Evolutionary conservation across 2,113 vertebrate species (phyloP).

Genomic region (Malurus melanocephalus): DNA sequence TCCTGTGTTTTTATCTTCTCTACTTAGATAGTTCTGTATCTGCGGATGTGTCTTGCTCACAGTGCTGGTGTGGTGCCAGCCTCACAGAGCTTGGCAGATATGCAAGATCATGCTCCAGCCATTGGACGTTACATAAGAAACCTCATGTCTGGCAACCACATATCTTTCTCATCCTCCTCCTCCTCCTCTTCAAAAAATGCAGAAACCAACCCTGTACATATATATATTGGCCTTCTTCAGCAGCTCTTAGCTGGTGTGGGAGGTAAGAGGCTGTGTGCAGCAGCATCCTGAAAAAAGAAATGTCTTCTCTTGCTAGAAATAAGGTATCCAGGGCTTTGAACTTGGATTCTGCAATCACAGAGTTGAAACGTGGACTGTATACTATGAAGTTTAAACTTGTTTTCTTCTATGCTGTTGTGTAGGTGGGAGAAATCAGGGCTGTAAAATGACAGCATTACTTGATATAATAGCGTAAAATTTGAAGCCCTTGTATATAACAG

Average conservation of each 20-base stretch:
- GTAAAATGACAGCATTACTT: background rate
- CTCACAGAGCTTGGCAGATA: conserved; percentile 86
- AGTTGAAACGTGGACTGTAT: background rate
- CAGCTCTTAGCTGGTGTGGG: conserved; percentile 89
- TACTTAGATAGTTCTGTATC: conserved; percentile 88
- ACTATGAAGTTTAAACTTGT: background rate
- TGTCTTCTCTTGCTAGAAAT: background rate
- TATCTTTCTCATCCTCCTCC: conserved; percentile 56
- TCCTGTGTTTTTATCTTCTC: background rate
- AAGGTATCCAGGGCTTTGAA: background rate
- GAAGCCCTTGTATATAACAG: background rate
- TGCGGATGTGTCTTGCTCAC: conserved; percentile 94
- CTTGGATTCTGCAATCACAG: background rate
- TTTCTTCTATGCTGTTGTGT: background rate
- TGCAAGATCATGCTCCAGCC: conserved; percentile 94
- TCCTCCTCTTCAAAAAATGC: conserved; percentile 76
- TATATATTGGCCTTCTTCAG: conserved; percentile 92
- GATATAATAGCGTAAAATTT: background rate
- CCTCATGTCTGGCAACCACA: conserved; percentile 78
- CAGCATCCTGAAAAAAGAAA: background rate
- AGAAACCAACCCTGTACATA: conserved; percentile 85
- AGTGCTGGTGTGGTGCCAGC: conserved; percentile 86
- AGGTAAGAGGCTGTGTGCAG: conserved; percentile 71
- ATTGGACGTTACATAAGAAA: conserved; percentile 88
- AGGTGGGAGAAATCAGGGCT: background rate